Evolutionary conservation across 1,140 invertebrate species (phyloP), one percentile per base, ranked within the genome.

Genomic region (Panagrolaimus sp.): DNA sequence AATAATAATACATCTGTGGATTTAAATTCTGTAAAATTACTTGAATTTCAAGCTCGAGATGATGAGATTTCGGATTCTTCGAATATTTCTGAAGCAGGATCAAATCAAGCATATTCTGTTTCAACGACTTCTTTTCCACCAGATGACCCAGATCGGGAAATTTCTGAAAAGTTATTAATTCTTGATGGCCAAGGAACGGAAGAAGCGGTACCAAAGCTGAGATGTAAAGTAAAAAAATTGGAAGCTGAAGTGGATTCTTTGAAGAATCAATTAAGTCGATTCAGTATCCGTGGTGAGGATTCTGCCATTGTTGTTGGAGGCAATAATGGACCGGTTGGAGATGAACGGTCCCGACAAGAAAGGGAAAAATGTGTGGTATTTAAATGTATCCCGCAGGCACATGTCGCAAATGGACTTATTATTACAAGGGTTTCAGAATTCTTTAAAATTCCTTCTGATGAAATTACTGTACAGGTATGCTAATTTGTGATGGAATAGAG

Each of bases 341-440:
- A 58, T 58, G 52, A 58, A 28, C 52, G 28, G 2, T 58, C 52
- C 17, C 52, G 52, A 12, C 52, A 28, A 8, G 52, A 58, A 21
- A 21, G 52, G 12, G 52, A 58, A 58, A 21, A 28, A 14, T 26
- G 52, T 28, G 52, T 58, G 15, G 52, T 58, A 21, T 58, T 58
- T 28, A 58, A 58, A 28, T 58, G 52, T 28, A 58, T 58, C 5
- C 52, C 52, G 12, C 52, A 58, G 28, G 52, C 52, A 12, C 52
- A 58, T 58, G 52, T 58, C 8, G 52, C 52, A 12, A 58, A 58
- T 28, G 52, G 52, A 10, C 28, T 58, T 21, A 58, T 58, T 58
- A 21, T 58, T 21, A 58, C 52, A 28, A 21, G 52, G 12, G 52
- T 58, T 12, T 21, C 52, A 12, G 52, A 58, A 28, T 58, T 58